Percentiles rank a stretch among this genome's conserved stretches.
These are phyloP conservation scores for Lasioglossum morio DNA, from an alignment of 2,888 invertebrate species.

Conservation along the genomic window DNA sequence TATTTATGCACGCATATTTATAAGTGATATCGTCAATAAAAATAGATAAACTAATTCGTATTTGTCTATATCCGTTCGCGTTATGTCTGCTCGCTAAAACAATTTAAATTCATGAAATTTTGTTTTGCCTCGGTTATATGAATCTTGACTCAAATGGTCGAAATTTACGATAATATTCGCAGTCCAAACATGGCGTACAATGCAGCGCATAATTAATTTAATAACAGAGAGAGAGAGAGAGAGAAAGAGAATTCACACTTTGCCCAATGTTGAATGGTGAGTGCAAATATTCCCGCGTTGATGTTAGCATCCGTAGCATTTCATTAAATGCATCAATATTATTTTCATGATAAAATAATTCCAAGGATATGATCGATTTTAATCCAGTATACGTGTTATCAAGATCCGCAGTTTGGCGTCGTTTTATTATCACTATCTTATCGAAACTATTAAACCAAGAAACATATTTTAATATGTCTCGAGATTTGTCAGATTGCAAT, in stretches of 20 bases:
- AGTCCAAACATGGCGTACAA: not conserved
- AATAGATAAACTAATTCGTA: not conserved
- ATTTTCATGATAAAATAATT: not conserved
- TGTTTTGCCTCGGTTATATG: not conserved
- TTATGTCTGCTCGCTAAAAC: not conserved
- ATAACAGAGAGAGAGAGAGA: not conserved
- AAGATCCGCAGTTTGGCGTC: too few species aligned
- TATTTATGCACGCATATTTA: too few species aligned
- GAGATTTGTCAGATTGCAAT: too few species aligned
- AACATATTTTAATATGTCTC: too few species aligned
- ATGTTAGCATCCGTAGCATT: not conserved
- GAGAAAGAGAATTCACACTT: not conserved
- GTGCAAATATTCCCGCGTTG: not conserved
- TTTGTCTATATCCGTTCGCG: not conserved
- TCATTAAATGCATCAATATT: too few species aligned
- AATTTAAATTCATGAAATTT: not conserved
- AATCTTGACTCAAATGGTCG: not conserved
- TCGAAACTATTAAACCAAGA: too few species aligned
- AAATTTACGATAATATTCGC: not conserved
- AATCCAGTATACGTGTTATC: too few species aligned
- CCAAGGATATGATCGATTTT: not conserved
- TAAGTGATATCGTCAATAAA: too few species aligned
- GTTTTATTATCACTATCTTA: too few species aligned
- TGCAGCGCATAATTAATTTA: not conserved
- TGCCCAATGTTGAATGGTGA: not conserved